A percentile compares a stretch with the other conserved stretches of the same genome.
Evolutionary conservation across 2,888 invertebrate species (phyloP).

Genomic region (Xestia rhomboidea): DNA sequence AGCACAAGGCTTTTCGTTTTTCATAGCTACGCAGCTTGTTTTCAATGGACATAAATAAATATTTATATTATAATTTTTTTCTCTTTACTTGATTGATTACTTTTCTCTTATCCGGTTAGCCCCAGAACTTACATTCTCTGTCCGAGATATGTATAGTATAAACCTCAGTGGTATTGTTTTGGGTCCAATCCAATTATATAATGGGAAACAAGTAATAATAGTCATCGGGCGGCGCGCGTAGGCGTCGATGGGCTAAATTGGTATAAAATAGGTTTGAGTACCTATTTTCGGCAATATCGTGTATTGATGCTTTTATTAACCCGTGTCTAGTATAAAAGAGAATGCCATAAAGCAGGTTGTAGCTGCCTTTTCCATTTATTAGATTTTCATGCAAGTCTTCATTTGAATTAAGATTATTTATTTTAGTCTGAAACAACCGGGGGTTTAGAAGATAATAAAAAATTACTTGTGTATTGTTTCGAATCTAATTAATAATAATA

Average conservation of each 20-base stretch:
- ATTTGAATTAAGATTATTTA: too few species aligned
- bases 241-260: background rate
- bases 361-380: too few species aligned
- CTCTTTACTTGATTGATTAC: background rate
- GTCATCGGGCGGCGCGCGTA: background rate
- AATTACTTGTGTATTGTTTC: too few species aligned
- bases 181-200: background rate
- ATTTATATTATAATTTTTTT: background rate
- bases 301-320: background rate
- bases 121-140: background rate
- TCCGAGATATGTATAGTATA: background rate
- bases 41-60: background rate
- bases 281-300: background rate
- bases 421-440: too few species aligned
- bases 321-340: background rate
- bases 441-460: too few species aligned
- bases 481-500: too few species aligned
- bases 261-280: background rate
- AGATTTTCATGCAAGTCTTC: too few species aligned
- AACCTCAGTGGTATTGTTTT: background rate
- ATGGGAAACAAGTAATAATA: background rate
- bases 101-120: background rate
- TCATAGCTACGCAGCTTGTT: background rate
- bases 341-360: background rate
- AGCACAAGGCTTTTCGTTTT: slow-evolving; percentile 2